Evolutionary conservation across 2,113 vertebrate genomes (phyloP).

Genomic region (Sinocyclocheilus maitianheensis): DNA sequence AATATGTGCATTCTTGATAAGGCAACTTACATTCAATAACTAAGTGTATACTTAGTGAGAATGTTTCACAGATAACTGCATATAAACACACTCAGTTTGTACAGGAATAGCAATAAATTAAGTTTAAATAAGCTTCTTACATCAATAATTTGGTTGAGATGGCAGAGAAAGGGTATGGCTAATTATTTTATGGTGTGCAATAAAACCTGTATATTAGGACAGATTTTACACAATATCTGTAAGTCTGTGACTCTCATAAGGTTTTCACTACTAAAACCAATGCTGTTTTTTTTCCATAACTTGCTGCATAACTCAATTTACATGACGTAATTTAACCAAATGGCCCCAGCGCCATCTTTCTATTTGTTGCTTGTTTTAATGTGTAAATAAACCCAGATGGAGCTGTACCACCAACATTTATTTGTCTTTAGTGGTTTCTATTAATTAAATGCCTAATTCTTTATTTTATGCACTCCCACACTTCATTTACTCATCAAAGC

Average conservation of each 20-base stretch:
- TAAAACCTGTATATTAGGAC: not conserved
- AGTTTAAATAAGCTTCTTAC: not conserved
- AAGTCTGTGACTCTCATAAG: not conserved
- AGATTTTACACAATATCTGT: not conserved
- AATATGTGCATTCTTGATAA: not conserved
- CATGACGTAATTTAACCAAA: not conserved
- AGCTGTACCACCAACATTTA: not conserved
- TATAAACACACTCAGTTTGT: not conserved
- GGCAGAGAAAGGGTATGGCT: not conserved
- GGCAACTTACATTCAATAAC: not conserved
- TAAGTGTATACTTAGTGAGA: not conserved
- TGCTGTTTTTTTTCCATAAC: not conserved
- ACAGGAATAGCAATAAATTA: not conserved
- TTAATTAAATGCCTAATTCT: conserved; percentile 8
- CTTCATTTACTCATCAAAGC: not conserved
- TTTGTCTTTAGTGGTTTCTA: not conserved
- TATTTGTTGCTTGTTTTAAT: conserved; percentile 7
- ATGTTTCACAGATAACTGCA: not conserved
- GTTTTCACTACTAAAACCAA: not conserved
- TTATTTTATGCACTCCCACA: not conserved
- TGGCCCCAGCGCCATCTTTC: not conserved
- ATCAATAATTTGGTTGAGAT: not conserved
- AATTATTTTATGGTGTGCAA: not conserved
- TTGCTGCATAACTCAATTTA: not conserved
- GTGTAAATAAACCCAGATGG: conserved; percentile 1